Evolutionary conservation across 1,140 invertebrate species (phyloP), one percentile per base, ranked within the genome.

Genomic region (Polyergus mexicanus): DNA sequence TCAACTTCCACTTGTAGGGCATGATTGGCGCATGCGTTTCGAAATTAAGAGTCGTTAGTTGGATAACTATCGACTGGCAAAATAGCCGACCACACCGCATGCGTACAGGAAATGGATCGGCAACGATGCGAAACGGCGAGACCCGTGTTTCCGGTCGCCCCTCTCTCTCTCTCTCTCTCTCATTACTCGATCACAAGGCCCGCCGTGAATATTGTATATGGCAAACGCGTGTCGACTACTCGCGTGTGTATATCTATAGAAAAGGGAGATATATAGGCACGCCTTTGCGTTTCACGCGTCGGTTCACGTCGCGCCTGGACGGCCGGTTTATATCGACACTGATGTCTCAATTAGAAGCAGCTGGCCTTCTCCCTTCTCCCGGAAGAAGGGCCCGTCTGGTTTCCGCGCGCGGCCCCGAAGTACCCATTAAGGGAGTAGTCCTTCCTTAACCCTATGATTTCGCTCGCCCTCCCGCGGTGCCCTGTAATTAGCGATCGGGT

Each of bases 291-390:
- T 90, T 89, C 77, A 80, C 80, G 74, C 68, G 69, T 86, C 86
- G 80, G 62, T 83, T 86, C 76, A 35, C 41, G 62, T 54, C 65
- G 60, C 75, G 47, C 32, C 62, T 35, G 77, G 75, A 51, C 86
- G 51, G 38, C 47, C 80, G 32, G 56, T 54, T 66, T 68, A 86
- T 77, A 66, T 85, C 66, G 76, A 47, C 81, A 74, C n/a, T 84
- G 81, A 91, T 78, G 90, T 91, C 81, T 91, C 89, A 87, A 89
- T 89, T 86, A 91, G 25, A 56, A 58, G 66, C 62, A 85, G 90
- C 88, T 89, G 81, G 87, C 68, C 38, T 28, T 66, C 32, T 66
- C 66, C 78, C 56, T 72, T 54, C 51, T 32, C 60, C 60, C 85
- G 63, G 83, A 74, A 84, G 75, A 54, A 54, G 13, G 84, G 74